A percentile compares a stretch with the other conserved stretches of the same genome.
phyloP scores from a whole-genome alignment of 1,140 invertebrate genomes.

The Tetragonula clypearis region DNA sequence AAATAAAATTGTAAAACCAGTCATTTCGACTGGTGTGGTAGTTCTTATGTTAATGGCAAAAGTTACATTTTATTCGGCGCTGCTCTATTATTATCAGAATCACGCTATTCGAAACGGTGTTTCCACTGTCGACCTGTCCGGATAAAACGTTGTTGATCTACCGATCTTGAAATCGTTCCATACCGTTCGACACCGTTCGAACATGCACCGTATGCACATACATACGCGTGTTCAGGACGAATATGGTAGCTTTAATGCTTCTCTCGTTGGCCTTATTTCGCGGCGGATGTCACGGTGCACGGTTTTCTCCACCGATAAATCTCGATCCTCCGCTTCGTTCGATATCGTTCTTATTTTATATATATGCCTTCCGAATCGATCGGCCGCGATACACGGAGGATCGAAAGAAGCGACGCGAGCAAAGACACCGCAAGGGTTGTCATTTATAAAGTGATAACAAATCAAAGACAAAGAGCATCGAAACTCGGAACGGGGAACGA shows the following conservation, averaged over 20 bases:
- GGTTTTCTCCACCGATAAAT: background rate
- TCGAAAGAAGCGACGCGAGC: background rate
- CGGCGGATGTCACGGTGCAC: background rate
- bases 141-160: too few species aligned
- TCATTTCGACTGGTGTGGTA: too few species aligned
- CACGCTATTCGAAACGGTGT: too few species aligned
- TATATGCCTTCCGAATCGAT: background rate
- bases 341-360: background rate
- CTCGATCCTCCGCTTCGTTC: background rate
- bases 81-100: too few species aligned
- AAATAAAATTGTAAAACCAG: too few species aligned
- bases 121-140: too few species aligned
- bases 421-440: background rate
- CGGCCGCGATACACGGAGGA: background rate
- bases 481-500: too few species aligned
- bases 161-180: too few species aligned
- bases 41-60: too few species aligned
- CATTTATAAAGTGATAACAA: too few species aligned
- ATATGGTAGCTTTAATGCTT: conserved; percentile 22
- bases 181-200: background rate
- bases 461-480: too few species aligned
- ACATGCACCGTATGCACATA: background rate
- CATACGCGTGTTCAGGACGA: background rate
- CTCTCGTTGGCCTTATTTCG: conserved; percentile 22
- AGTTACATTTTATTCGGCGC: too few species aligned